phyloP scores from a whole-genome alignment of 1,140 invertebrate genomes.

The Asobara japonica region DNA sequence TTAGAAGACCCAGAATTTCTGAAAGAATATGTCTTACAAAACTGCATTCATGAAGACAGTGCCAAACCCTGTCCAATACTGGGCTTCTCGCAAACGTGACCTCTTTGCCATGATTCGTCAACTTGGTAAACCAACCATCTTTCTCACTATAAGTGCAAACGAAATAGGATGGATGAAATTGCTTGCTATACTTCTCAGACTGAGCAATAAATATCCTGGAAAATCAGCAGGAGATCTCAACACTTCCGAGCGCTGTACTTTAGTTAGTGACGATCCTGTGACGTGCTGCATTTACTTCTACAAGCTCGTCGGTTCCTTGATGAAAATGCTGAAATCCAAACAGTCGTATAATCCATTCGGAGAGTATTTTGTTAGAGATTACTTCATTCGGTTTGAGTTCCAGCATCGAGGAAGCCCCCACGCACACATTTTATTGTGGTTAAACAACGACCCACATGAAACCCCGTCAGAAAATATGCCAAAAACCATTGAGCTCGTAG shows the following conservation, averaged over 20 bases:
- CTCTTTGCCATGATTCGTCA: constrained; percentile 54
- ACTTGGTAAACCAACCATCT: constrained; percentile 46
- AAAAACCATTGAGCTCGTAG: constrained; percentile 24
- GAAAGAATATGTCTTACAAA: neutral
- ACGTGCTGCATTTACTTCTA: constrained; percentile 59
- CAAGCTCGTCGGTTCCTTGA: constrained; percentile 48
- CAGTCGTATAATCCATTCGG: constrained; percentile 46
- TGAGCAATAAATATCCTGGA: neutral
- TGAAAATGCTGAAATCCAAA: constrained; percentile 36
- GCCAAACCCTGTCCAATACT: constrained; percentile 15
- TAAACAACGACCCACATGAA: constrained; percentile 45
- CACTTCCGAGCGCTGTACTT: constrained; percentile 42
- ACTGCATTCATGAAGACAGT: constrained; percentile 11
- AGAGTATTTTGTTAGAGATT: constrained; percentile 42
- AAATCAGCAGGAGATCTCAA: constrained; percentile 18
- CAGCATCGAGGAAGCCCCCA: constrained; percentile 55
- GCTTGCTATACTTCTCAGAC: constrained; percentile 47
- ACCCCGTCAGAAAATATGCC: constrained; percentile 31
- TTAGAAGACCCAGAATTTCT: constrained; percentile 16
- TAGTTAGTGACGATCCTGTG: constrained; percentile 60
- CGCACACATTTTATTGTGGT: constrained; percentile 51
- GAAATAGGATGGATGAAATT: constrained; percentile 55
- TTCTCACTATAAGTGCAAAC: constrained; percentile 45
- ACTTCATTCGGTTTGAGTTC: constrained; percentile 53
- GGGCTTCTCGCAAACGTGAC: constrained; percentile 40